These are phyloP conservation scores for Coptodon bakossiorum DNA, from an alignment of 2,113 vertebrate species.

Conservation along the genomic window DNA sequence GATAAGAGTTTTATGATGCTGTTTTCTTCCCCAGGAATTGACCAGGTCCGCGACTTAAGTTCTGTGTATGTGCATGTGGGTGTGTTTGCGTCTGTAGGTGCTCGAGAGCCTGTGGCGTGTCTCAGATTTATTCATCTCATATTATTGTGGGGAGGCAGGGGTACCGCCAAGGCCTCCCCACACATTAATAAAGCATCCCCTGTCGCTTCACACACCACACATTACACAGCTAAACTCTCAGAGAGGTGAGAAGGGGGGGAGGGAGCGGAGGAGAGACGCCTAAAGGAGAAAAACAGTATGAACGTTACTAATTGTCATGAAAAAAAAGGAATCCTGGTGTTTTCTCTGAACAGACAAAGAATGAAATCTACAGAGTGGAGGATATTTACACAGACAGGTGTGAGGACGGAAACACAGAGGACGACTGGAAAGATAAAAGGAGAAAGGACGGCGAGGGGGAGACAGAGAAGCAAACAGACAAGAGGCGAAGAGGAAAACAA, in stretches of 20 bases:
- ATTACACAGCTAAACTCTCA: slow-evolving; percentile 8
- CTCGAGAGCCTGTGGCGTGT: slow-evolving; percentile 6
- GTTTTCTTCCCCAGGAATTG: slow-evolving; percentile 55
- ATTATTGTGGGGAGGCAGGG: slow-evolving; percentile 36
- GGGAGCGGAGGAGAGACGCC: neutral
- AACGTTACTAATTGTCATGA: neutral
- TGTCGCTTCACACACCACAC: slow-evolving; percentile 30
- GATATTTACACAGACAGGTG: neutral
- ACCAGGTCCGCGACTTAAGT: slow-evolving; percentile 24
- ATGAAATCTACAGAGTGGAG: neutral
- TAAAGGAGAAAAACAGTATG: neutral
- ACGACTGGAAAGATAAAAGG: neutral
- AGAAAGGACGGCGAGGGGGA: neutral
- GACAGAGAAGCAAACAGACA: neutral
- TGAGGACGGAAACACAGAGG: neutral
- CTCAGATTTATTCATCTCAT: slow-evolving; percentile 64
- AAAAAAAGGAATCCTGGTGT: neutral
- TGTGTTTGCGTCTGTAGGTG: slow-evolving; percentile 14
- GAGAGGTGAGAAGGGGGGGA: neutral
- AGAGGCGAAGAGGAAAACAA: neutral
- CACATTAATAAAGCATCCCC: slow-evolving; percentile 52
- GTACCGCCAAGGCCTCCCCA: slow-evolving; percentile 44
- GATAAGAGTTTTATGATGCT: slow-evolving; percentile 61
- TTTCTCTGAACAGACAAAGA: neutral
- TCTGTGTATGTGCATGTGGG: neutral